Evolutionary conservation across 1,140 invertebrate genomes (phyloP), one percentile per base, ranked within the genome.

Genomic region (Metaphire vulgaris): DNA sequence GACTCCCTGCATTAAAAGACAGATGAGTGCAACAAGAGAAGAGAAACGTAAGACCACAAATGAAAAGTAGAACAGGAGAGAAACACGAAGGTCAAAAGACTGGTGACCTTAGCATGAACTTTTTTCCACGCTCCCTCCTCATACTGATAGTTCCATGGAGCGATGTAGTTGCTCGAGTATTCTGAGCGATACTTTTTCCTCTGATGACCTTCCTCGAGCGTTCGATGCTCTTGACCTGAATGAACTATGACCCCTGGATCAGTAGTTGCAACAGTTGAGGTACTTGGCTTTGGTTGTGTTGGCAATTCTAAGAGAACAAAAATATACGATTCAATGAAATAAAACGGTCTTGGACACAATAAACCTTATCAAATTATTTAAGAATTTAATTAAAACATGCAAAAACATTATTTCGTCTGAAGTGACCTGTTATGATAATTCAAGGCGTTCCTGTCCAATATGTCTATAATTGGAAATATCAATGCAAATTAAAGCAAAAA

Each of bases 41-140:
- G 6, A 56, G 41, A 56, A 6, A 56, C 6, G 21, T 21, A 56
- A 21, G 21, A 6, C 6, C 6, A 56, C 41, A 56, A 21, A 56
- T 21, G 21, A 21, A 56, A 6, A 56, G 41, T 12, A 6, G 21
- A 21, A 26, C 26, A 41, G 29, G 74, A 32, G 56, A 26, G n/a
- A 26, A 65, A 29, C 30, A 30, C 6, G 21, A 6, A 56, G 41
- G 41, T 21, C 6, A 21, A 56, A 6, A 56, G 41, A 56, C 41
- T 12, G 41, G 41, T 21, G 41, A 56, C 41, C 41, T 56, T 56
- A 56, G 41, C 21, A 31, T 71, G 30, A 0, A 33, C 16, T 33
- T 71, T 71, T 41, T 78, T 81, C 84, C 84, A 85, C n/a, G 81
- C 81, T 72, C 85, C 84, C 28, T 81, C 69, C 1, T 80, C 78